These are phyloP conservation scores for Lethrus apterus DNA, from an alignment of 1,140 invertebrate genomes.

Conservation along the genomic window DNA sequence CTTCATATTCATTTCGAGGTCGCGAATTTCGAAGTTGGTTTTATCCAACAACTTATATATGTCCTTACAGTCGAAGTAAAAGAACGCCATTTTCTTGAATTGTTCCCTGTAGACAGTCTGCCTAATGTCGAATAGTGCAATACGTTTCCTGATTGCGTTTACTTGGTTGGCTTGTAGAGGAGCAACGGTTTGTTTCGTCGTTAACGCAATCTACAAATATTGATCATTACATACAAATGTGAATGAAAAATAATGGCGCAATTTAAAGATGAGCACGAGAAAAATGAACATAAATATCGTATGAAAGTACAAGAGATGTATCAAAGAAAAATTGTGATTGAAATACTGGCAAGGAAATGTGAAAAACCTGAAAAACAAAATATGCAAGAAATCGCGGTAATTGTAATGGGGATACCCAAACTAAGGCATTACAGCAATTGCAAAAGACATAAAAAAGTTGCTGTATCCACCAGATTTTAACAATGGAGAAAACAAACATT, in stretches of 20 bases:
- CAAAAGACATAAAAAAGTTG: too few species aligned
- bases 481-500: too few species aligned
- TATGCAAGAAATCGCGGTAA: too few species aligned
- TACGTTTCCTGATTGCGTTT: conserved; percentile 52
- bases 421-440: too few species aligned
- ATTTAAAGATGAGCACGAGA: too few species aligned
- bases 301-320: neutral
- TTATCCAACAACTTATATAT: conserved; percentile 71
- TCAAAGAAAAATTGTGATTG: too few species aligned
- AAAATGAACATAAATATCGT: too few species aligned
- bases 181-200: conserved; percentile 79
- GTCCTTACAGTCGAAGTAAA: conserved; percentile 62
- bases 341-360: too few species aligned
- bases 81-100: conserved; percentile 59
- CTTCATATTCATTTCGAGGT: conserved; percentile 63
- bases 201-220: conserved; percentile 48
- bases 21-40: conserved; percentile 57
- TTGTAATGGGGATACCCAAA: too few species aligned
- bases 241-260: neutral
- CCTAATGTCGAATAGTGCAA: conserved; percentile 70
- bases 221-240: neutral
- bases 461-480: too few species aligned
- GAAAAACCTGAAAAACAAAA: too few species aligned
- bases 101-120: conserved; percentile 70
- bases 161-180: conserved; percentile 63